Evolutionary conservation across 2,888 invertebrate genomes (phyloP), one percentile per base, ranked within the genome.

Genomic region (Nomada ferruginata): DNA sequence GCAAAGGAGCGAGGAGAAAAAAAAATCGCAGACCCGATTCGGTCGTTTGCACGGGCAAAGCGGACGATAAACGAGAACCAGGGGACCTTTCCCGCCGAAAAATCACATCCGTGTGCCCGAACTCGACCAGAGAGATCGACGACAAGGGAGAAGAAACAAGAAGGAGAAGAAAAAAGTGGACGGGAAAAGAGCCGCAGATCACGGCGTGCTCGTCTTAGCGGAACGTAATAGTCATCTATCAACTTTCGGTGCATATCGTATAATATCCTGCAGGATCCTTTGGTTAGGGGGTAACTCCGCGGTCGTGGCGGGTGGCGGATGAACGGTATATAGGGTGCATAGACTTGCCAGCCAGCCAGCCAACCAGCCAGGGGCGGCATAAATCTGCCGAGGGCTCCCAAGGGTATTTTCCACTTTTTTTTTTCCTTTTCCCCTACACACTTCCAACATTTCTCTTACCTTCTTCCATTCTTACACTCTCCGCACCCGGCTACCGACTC

Each of bases 331-430:
- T 59, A 69, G 83, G 83, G 83, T 78, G 78, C 42, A 15, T 47
- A 65, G 68, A 18, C 47, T 82, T 90, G 90, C 89, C 87, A 91
- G 89, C 80, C 74, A 79, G 83, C 78, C 79, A 82, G 89, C 80
- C 74, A 79, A 81, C 78, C 79, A 82, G 73, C 84, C 76, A 85
- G 79, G 91, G 90, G 89, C 89, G 90, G 90, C 91, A 93, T 93
- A 93, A 93, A 93, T 93, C 93, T 92, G 91, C 92, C 90, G 92
- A 92, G 91, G 91, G 91, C 89, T 93, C 93, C 92, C 92, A 80
- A 76, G 93, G 90, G 93, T 91, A 91, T 93, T 91, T 92, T 91
- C 89, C 91, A 90, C 91, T 78, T 86, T 87, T 87, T 87, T 36
- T 5, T 36, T 36, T 82, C 5, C 36, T 36, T 36, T 74, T 63